Percentiles rank a stretch among this genome's conserved stretches.
Evolutionary conservation across 2,888 invertebrate species (phyloP).

Genomic region (Temnothorax rugatulus): DNA sequence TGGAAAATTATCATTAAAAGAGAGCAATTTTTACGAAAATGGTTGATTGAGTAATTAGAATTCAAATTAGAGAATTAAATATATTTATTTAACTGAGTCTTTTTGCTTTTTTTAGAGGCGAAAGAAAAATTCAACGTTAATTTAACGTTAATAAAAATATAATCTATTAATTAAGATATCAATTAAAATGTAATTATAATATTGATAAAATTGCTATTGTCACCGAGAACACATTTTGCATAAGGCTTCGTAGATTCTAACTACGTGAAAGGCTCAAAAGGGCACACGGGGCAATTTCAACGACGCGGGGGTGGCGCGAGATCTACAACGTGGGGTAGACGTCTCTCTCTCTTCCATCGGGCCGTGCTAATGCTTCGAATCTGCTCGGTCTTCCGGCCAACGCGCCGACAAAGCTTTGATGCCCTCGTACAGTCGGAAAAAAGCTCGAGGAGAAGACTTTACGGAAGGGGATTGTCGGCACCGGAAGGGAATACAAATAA

Average conservation of each 20-base stretch:
- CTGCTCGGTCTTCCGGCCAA: slow-evolving; percentile 81
- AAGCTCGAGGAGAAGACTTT: slow-evolving; percentile 44
- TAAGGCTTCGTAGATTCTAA: neutral
- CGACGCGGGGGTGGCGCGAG: slow-evolving; percentile 39
- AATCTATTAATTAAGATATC: neutral
- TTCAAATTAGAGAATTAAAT: neutral
- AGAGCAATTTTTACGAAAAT: neutral
- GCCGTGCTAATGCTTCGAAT: slow-evolving; percentile 78
- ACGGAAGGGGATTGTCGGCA: slow-evolving; percentile 24
- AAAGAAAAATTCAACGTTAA: neutral
- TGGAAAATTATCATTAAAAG: neutral
- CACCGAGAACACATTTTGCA: neutral
- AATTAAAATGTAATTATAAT: neutral
- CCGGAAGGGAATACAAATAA: slow-evolving; percentile 1
- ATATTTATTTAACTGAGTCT: neutral
- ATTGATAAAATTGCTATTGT: neutral
- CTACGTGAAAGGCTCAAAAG: slow-evolving; percentile 10
- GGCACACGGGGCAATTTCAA: slow-evolving; percentile 39
- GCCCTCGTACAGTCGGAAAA: slow-evolving; percentile 67
- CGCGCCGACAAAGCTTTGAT: slow-evolving; percentile 80
- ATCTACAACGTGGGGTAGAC: slow-evolving; percentile 47
- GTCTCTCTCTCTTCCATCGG: slow-evolving; percentile 70
- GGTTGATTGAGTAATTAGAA: neutral
- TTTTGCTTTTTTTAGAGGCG: neutral
- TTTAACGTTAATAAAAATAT: neutral